Conservation (phyloP, 2,113 vertebrate genomes). For the Pungitius pungitius region DNA sequence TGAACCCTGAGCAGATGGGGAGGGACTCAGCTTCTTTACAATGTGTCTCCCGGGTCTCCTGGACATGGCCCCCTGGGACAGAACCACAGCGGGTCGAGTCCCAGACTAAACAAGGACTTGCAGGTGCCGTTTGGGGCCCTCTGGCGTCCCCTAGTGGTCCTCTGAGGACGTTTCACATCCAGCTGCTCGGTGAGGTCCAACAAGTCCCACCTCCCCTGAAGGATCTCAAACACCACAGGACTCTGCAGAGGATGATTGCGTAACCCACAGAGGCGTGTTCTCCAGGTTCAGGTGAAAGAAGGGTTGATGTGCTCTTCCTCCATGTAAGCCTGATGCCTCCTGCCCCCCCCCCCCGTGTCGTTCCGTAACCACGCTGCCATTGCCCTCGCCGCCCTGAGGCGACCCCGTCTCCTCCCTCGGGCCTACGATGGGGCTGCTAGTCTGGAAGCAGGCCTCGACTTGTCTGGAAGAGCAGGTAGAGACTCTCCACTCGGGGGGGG, state of each 20-base stretch:
- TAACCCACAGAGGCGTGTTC: no score
- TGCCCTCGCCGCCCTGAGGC: fast-evolving
- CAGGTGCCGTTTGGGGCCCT: no score
- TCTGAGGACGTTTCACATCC: no score
- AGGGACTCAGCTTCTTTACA: neutral
- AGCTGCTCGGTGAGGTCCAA: no score
- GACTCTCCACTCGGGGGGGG: neutral
- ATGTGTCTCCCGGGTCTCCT: neutral
- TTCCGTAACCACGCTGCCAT: no score
- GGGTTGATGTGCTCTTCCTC: fast-evolving
- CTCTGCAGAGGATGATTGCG: no score
- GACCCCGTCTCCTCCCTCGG: fast-evolving
- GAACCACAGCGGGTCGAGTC: no score
- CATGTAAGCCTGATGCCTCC: neutral
- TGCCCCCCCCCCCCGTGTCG: no score
- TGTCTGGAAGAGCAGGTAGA: slow-evolving; percentile 16
- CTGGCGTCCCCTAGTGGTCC: neutral
- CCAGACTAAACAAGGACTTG: neutral
- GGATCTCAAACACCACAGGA: no score
- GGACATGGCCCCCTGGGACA: neutral
- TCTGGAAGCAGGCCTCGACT: slow-evolving; percentile 26
- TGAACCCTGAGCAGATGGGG: no score
- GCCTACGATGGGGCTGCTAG: neutral
- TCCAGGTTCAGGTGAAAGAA: no score
- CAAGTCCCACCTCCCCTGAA: no score